Evolutionary conservation across 2,113 vertebrate species (phyloP).

Genomic region (Salvelinus alpinus): DNA sequence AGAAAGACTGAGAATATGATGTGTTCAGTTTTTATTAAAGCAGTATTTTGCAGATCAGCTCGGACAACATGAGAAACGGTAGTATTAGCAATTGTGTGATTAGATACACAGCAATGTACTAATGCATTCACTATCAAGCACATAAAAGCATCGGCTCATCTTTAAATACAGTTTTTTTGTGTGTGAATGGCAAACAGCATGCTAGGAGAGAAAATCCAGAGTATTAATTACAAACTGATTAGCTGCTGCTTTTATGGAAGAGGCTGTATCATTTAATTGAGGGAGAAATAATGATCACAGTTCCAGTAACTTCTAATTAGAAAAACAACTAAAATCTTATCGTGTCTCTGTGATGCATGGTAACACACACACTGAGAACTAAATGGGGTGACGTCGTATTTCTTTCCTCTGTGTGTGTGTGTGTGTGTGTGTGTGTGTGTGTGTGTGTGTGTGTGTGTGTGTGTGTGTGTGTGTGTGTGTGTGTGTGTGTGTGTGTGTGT

Average conservation of each 20-base stretch:
- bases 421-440: background rate
- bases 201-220: conserved; percentile 33
- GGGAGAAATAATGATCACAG: conserved; percentile 75
- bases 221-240: conserved; percentile 79
- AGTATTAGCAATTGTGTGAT: conserved; percentile 1
- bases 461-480: conserved; percentile 3
- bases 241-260: conserved; percentile 64
- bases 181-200: conserved; percentile 27
- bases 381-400: conserved; percentile 24
- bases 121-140: conserved; percentile 34
- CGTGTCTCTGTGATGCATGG: conserved; percentile 64
- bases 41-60: background rate
- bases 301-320: conserved; percentile 77
- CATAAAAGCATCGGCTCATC: conserved; percentile 16
- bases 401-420: conserved; percentile 7
- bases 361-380: conserved; percentile 42
- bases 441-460: background rate
- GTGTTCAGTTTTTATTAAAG: too few species aligned
- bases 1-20: background rate
- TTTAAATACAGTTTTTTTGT: conserved; percentile 17
- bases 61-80: background rate
- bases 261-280: conserved; percentile 78
- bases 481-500: background rate
- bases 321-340: conserved; percentile 78
- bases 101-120: conserved; percentile 20